A percentile compares a stretch with the other conserved stretches of the same genome.
Conservation (phyloP, 2,797 vertebrate genomes). For the Hephaestus fuliginosus region DNA sequence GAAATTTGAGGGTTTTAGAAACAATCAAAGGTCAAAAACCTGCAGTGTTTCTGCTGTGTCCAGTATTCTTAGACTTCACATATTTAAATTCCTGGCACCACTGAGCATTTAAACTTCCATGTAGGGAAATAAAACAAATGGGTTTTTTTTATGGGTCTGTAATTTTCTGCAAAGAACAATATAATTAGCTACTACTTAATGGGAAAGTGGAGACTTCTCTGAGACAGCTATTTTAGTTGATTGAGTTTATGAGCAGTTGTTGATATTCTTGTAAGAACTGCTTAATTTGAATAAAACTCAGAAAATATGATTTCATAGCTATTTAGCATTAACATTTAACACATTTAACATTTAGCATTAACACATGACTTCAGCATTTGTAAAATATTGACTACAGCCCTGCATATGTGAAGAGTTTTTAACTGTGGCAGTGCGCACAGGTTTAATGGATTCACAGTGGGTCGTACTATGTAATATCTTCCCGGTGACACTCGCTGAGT, state of each 20-base stretch:
- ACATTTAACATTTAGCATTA: not conserved
- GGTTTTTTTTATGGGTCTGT: conserved; percentile 11
- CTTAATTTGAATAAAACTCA: conserved; percentile 3
- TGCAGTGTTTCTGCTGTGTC: not conserved
- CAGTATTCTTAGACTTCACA: not conserved
- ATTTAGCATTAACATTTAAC: not conserved
- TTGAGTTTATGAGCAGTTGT: not conserved
- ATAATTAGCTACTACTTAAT: not conserved
- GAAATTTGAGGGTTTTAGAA: not conserved
- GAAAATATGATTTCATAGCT: not conserved
- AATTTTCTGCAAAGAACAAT: conserved; percentile 16
- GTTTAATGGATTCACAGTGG: conserved; percentile 28
- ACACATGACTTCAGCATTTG: not conserved
- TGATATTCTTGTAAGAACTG: not conserved
- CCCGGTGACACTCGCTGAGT: conserved; percentile 6
- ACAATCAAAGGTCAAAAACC: conserved; percentile 6
- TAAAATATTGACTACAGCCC: not conserved
- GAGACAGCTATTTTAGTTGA: not conserved
- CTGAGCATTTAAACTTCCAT: conserved; percentile 13
- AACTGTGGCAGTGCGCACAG: not conserved
- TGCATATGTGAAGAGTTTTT: not conserved
- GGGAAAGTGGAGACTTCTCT: not conserved
- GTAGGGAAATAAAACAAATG: conserved; percentile 18
- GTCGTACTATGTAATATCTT: conserved; percentile 17
- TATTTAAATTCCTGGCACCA: conserved; percentile 25